Evolutionary conservation across 2,113 vertebrate genomes (phyloP), one percentile per base, ranked within the genome.

Genomic region (Promerops cafer): DNA sequence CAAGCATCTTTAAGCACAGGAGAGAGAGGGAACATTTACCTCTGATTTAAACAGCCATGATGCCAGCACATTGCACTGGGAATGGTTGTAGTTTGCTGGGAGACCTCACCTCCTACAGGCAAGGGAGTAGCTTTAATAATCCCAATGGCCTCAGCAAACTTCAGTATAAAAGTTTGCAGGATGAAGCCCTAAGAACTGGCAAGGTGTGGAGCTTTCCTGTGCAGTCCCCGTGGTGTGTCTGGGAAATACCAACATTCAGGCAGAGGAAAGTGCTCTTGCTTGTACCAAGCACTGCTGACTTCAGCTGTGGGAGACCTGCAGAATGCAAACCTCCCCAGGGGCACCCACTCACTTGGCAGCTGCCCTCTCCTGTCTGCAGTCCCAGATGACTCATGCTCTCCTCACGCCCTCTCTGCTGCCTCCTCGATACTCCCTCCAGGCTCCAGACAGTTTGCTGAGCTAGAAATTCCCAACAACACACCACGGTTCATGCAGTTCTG

Each of bases 321-420:
- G 70, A 75, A 49, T 33, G n/a, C 88, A 87, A 93, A 68, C 65
- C 93, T 96, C 90, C 87, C 90, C 57, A 92, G 47, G 85, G 87
- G 96, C 91, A 94, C 85, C 85, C 92, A 94, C 94, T 94, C 93
- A 89, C 72, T 95, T 96, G 94, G 93, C 92, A 70, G 86, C 91
- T 93, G 82, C 72, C 90, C 86, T 77, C 82, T 87, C 57, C 85
- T 69, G 93, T 88, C 90, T 82, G 80, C 80, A 95, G 65, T 81
- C 92, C 90, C 96, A 72, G 60, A 93, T 95, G 96, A 97, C 88
- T 97, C 96, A 96, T 0, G 6, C 16, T 81, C 85, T 86, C 92
- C 93, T 94, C 88, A 93, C 57, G 3, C 52, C 57, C 83, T 79
- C 84, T 87, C 77, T 50, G 70, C 78, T 87, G 81, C 89, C 79